These are phyloP conservation scores for Patiria pectinifera DNA, from an alignment of 53 echinoderm and acorn worm species.

Conservation along the genomic window DNA sequence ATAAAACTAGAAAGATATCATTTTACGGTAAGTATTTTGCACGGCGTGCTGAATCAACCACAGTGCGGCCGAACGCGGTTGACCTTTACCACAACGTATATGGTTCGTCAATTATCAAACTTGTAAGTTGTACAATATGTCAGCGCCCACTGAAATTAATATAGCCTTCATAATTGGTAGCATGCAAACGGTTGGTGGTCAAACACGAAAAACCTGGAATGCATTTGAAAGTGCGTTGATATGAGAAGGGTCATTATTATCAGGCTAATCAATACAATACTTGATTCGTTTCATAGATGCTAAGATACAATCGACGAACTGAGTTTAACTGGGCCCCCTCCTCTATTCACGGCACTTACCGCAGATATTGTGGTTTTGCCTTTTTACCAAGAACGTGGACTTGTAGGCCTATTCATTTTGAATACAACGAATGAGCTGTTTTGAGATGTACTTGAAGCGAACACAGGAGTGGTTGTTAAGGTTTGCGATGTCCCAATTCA, in stretches of 20 bases:
- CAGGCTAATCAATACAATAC: background rate
- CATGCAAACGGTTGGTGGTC: background rate
- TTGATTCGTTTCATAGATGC: background rate
- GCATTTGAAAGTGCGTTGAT: background rate
- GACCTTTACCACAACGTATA: background rate
- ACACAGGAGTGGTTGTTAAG: background rate
- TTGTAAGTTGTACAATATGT: conserved; percentile 11
- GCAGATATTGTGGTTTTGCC: background rate
- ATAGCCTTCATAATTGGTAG: background rate
- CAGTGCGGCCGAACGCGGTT: background rate
- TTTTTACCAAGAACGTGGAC: background rate
- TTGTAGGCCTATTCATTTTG: background rate
- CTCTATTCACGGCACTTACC: background rate
- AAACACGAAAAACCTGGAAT: background rate
- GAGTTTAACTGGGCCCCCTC: background rate
- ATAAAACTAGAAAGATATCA: too few relatives aligned
- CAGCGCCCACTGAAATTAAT: conserved; percentile 11
- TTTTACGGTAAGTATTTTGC: too few relatives aligned
- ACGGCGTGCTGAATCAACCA: too few relatives aligned
- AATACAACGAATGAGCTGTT: background rate
- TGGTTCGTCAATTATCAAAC: background rate
- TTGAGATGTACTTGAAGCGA: background rate
- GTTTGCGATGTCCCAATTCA: background rate
- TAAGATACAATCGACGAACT: background rate
- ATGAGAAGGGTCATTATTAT: background rate